These are phyloP conservation scores for Mionectes olivaceus DNA, from an alignment of 2,797 vertebrate genomes.

Conservation along the genomic window DNA sequence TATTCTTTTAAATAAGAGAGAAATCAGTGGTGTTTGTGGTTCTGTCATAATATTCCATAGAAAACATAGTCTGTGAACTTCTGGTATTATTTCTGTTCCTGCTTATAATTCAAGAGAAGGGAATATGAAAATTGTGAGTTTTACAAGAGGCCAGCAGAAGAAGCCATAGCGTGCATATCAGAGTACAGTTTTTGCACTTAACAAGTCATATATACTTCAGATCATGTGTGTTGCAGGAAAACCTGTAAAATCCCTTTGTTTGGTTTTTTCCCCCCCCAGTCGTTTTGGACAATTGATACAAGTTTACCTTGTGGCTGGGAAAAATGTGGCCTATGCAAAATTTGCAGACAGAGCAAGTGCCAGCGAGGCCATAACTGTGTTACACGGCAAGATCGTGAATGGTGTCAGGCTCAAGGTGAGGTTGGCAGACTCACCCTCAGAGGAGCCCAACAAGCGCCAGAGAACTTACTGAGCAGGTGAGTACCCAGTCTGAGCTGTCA, in stretches of 20 bases:
- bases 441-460: conserved; percentile 93
- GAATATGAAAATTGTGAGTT: not conserved
- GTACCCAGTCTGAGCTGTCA: conserved; percentile 16
- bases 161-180: not conserved
- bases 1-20: not conserved
- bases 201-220: not conserved
- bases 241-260: not conserved
- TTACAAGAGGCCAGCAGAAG: not conserved
- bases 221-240: not conserved
- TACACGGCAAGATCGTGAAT: conserved; percentile 91
- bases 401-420: conserved; percentile 96
- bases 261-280: conserved; percentile 62
- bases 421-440: conserved; percentile 91
- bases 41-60: accelerated
- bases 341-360: conserved; percentile 91
- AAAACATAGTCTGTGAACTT: not conserved
- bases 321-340: conserved; percentile 94
- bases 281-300: conserved; percentile 93
- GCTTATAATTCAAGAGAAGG: not conserved
- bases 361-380: conserved; percentile 88
- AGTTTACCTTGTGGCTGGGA: conserved; percentile 92
- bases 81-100: not conserved
- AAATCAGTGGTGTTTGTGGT: not conserved
- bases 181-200: not conserved
- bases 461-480: conserved; percentile 89